These are phyloP conservation scores for Torymus auratus DNA, from an alignment of 2,888 invertebrate genomes.

Conservation along the genomic window DNA sequence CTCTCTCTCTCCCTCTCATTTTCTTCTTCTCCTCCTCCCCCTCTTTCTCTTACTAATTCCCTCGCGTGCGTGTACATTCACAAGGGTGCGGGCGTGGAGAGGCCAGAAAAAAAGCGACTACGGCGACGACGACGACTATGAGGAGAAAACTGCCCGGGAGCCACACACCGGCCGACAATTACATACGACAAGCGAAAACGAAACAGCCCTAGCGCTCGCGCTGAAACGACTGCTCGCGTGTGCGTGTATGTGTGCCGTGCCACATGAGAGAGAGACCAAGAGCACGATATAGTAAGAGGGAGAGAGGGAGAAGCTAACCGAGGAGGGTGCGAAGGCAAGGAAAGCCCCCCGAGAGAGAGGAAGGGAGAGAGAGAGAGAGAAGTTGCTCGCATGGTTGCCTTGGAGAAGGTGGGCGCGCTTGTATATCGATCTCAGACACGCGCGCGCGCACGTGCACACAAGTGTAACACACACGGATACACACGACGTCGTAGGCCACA, in stretches of 20 bases:
- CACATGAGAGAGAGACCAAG: too few species aligned
- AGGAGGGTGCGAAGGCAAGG: slow-evolving; percentile 31
- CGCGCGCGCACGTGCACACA: background rate
- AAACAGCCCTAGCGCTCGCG: background rate
- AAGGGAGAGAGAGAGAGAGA: slow-evolving; percentile 59
- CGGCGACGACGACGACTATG: background rate
- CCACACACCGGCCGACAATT: slow-evolving; percentile 8
- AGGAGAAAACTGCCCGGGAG: slow-evolving; percentile 5
- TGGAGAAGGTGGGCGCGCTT: slow-evolving; percentile 65
- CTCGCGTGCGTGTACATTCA: background rate
- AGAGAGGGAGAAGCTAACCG: slow-evolving; percentile 6
- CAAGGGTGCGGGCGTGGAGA: background rate
- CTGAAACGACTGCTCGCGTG: slow-evolving; percentile 9
- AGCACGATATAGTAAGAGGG: background rate
- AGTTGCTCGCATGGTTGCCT: slow-evolving; percentile 69
- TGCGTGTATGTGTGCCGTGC: too few species aligned
- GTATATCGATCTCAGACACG: slow-evolving; percentile 67
- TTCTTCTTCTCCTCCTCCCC: too few species aligned
- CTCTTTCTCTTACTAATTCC: background rate
- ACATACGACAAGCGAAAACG: slow-evolving; percentile 2
- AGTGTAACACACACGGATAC: background rate
- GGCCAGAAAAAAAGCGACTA: background rate
- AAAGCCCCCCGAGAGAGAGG: slow-evolving; percentile 51
- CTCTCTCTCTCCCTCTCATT: background rate
- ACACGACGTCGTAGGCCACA: background rate